A percentile compares a stretch with the other conserved stretches of the same genome.
phyloP scores from a whole-genome alignment of 64 coral and sea anemone species.

The Pachyseris speciosa region DNA sequence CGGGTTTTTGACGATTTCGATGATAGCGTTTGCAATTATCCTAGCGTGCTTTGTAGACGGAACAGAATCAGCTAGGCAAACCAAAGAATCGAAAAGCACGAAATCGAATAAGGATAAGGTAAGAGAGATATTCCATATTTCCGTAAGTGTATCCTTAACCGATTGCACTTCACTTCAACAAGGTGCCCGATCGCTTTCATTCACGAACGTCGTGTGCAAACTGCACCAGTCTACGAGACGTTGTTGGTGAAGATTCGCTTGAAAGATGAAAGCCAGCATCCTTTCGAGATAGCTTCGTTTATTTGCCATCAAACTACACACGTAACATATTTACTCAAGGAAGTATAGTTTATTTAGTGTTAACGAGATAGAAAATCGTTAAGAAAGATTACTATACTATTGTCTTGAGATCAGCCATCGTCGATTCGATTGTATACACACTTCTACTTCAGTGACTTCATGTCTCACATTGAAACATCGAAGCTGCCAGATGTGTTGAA shows the following conservation, averaged over 20 bases:
- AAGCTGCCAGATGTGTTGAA: not conserved
- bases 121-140: not conserved
- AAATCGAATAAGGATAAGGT: conserved; percentile 43
- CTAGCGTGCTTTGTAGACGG: not conserved
- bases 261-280: not conserved
- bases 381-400: not conserved
- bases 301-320: conserved; percentile 20
- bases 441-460: too few species aligned
- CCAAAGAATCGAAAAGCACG: not conserved
- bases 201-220: too few species aligned
- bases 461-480: not conserved
- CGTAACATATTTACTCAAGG: not conserved
- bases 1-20: not conserved
- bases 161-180: not conserved
- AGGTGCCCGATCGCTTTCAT: not conserved
- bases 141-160: not conserved
- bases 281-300: not conserved
- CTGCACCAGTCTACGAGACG: not conserved
- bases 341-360: not conserved
- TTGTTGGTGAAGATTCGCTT: not conserved
- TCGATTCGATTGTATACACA: not conserved
- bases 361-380: not conserved
- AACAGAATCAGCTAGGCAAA: conserved; percentile 11
- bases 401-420: not conserved
- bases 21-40: not conserved